A percentile compares a stretch with the other conserved stretches of the same genome.
phyloP scores from a whole-genome alignment of 2,113 vertebrate species.

The Micromys minutus region DNA sequence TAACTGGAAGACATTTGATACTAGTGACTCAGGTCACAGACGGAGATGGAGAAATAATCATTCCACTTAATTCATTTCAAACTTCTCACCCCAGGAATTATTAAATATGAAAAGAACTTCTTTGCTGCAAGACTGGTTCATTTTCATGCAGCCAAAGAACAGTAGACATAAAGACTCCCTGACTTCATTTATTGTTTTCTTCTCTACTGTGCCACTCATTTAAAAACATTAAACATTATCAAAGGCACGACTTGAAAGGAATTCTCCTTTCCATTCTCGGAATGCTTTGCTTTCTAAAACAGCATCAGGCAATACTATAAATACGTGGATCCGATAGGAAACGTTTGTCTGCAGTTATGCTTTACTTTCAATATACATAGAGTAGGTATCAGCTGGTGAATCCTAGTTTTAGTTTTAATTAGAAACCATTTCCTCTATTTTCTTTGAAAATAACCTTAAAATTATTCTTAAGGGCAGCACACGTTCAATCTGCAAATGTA shows the following conservation, averaged over 20 bases:
- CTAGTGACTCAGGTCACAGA: conserved; percentile 51
- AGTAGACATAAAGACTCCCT: conserved; percentile 40
- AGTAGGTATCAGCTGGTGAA: neutral
- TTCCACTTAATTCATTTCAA: conserved; percentile 68
- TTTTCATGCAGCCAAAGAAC: conserved; percentile 48
- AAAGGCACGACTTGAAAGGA: conserved; percentile 50
- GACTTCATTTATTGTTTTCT: conserved; percentile 48
- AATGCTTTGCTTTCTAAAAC: conserved; percentile 57
- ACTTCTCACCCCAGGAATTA: conserved; percentile 67
- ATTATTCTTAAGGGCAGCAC: conserved; percentile 57
- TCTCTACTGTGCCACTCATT: conserved; percentile 58
- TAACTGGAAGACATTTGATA: conserved; percentile 59
- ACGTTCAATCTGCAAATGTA: conserved; percentile 35
- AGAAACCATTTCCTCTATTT: conserved; percentile 58
- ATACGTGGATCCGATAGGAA: conserved; percentile 49
- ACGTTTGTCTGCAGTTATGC: neutral
- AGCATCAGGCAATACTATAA: conserved; percentile 40
- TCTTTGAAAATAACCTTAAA: conserved; percentile 62
- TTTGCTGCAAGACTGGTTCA: conserved; percentile 60
- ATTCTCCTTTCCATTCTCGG: conserved; percentile 6
- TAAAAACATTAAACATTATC: conserved; percentile 54
- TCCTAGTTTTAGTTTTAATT: conserved; percentile 39
- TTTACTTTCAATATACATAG: conserved; percentile 40
- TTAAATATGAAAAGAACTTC: conserved; percentile 72
- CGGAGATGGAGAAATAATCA: conserved; percentile 66